Evolutionary conservation across 2,113 vertebrate genomes (phyloP), one percentile per base, ranked within the genome.

Genomic region (Anarhynchus alexandrinus): DNA sequence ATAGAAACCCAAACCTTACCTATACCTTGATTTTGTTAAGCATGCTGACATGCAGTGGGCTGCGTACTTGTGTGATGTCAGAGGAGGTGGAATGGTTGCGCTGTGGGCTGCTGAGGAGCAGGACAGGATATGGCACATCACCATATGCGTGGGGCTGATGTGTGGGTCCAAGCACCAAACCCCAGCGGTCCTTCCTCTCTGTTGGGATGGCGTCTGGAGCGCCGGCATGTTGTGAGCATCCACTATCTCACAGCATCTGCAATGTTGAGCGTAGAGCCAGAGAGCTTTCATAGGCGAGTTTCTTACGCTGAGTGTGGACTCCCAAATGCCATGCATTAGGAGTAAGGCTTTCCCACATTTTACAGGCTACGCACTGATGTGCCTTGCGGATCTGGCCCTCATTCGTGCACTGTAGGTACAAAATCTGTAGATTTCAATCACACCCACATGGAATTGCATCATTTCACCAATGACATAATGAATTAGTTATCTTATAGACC

Each of bases 11-110:
- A 3, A 59, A n/a, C 8, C 23, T 64, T 82, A 49, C 26, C 20
- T 36, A 4, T 76, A 11, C 20, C 30, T 11, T 72, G 30, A 16
- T 88, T 54, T 74, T 77, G 26, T 57, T 66, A 62, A 69, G 55
- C 73, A n/a, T 21, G 9, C 36, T 66, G 15, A 40, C 9, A 17
- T 5, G 49, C 74, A 45, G 32, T 10, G 38, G 42, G 11, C 5
- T 32, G 8, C 0, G 0, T 40, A 6, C 15, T 34, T 42, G 27
- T 23, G 45, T 4, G 4, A 21, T 14, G 3, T 26, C 49, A 47
- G 42, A 38, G 64, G 19, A 34, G 40, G 12, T n/a, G 64, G 54
- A 52, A 34, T 36, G 49, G 15, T 58, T 69, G 47, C 2, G 1
- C 66, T 52, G 29, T 10, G 49, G 21, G 51, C 34, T 79, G 51